Evolutionary conservation across 2,797 vertebrate genomes (phyloP).

Genomic region (Potorous gilbertii): DNA sequence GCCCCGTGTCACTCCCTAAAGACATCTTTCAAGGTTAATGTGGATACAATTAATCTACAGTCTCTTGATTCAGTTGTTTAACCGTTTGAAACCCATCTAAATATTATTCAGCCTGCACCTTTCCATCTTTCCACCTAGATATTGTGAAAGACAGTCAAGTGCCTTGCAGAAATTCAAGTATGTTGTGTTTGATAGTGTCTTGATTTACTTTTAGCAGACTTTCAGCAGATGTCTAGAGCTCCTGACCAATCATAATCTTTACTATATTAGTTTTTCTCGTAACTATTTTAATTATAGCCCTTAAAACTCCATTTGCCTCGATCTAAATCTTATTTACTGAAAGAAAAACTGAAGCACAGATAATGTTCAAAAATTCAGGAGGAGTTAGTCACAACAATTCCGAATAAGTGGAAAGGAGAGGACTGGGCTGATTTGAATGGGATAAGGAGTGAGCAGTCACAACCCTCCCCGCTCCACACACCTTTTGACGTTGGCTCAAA

Average conservation of each 20-base stretch:
- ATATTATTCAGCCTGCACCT: neutral
- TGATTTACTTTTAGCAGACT: neutral
- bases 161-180: neutral
- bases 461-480: neutral
- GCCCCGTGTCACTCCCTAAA: neutral
- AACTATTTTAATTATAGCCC: neutral
- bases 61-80: neutral
- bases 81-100: neutral
- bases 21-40: neutral
- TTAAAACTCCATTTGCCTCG: neutral
- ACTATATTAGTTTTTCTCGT: neutral
- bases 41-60: neutral
- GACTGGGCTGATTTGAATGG: neutral
- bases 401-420: neutral
- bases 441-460: neutral
- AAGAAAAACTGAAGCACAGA: neutral
- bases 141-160: neutral
- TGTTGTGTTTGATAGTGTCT: neutral
- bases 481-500: neutral
- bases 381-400: neutral
- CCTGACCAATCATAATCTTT: neutral
- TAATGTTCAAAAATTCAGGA: neutral
- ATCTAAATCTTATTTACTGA: neutral
- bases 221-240: neutral
- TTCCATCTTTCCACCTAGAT: neutral